These are phyloP conservation scores for Volucella inflata DNA, from an alignment of 2,888 invertebrate genomes.

Conservation along the genomic window DNA sequence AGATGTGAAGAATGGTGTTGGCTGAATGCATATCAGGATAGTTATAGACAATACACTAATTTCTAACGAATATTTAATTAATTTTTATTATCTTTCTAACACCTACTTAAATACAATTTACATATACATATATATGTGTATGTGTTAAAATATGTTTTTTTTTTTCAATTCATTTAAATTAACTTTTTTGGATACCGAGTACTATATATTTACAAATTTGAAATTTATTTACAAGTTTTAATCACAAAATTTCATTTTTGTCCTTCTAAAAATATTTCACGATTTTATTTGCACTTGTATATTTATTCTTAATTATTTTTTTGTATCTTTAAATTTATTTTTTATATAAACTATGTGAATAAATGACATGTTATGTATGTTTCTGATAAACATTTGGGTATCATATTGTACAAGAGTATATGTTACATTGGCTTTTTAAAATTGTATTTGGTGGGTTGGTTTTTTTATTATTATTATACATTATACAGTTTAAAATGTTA, in stretches of 20 bases:
- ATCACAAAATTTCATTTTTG: constrained; percentile 37
- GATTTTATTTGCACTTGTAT: neutral
- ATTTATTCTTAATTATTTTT: no score
- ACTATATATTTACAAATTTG: neutral
- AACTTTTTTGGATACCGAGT: neutral
- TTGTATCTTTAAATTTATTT: no score
- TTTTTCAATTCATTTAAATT: neutral
- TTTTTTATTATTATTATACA: no score
- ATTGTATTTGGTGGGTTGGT: no score
- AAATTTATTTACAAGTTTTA: constrained; percentile 40
- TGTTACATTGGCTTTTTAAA: no score
- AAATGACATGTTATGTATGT: no score
- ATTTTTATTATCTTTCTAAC: constrained; percentile 9
- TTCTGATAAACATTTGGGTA: no score
- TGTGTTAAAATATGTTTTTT: constrained; percentile 23
- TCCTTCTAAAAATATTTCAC: constrained; percentile 1
- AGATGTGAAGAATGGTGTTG: constrained; percentile 32
- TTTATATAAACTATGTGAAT: no score
- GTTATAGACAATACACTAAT: constrained; percentile 30
- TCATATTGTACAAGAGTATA: no score
- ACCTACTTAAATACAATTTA: constrained; percentile 44
- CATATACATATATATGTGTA: neutral
- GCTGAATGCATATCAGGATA: constrained; percentile 49
- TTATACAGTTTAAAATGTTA: no score
- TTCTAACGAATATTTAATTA: constrained; percentile 2